These are phyloP conservation scores for Prionace glauca DNA, from an alignment of 2,797 vertebrate species.

Conservation along the genomic window DNA sequence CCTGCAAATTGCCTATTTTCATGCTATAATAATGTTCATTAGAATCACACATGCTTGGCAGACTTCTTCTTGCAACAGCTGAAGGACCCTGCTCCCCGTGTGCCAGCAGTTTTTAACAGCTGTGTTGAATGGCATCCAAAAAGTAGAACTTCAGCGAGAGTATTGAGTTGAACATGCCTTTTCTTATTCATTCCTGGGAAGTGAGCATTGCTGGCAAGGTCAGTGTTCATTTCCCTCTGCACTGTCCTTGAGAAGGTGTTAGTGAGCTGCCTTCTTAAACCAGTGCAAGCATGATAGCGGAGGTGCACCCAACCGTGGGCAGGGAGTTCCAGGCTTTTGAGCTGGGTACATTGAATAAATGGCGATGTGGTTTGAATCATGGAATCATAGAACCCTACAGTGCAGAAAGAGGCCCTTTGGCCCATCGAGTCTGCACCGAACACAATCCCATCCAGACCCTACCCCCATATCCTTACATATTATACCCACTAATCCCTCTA, in stretches of 20 bases:
- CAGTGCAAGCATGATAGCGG: not conserved
- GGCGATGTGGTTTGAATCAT: too few relatives aligned
- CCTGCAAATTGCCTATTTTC: not conserved
- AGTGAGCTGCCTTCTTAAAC: not conserved
- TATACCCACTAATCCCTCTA: too few relatives aligned
- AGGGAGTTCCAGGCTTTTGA: too few relatives aligned
- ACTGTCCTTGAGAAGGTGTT: not conserved
- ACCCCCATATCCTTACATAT: too few relatives aligned
- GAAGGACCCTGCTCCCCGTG: not conserved
- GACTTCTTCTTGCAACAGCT: not conserved
- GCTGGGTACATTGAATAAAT: too few relatives aligned
- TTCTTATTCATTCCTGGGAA: not conserved
- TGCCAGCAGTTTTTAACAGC: not conserved
- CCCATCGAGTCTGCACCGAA: too few relatives aligned
- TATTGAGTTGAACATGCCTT: not conserved
- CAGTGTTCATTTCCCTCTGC: not conserved
- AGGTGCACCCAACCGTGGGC: too few relatives aligned
- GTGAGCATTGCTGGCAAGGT: not conserved
- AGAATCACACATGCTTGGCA: not conserved
- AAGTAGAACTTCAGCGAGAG: too few relatives aligned
- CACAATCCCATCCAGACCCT: too few relatives aligned
- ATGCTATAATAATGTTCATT: not conserved
- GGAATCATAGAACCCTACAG: too few relatives aligned
- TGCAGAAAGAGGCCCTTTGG: too few relatives aligned
- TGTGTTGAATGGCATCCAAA: not conserved